Base-by-base conservation (phyloP, 35 echinoderm and acorn worm species). In the Patiria miniata region DNA sequence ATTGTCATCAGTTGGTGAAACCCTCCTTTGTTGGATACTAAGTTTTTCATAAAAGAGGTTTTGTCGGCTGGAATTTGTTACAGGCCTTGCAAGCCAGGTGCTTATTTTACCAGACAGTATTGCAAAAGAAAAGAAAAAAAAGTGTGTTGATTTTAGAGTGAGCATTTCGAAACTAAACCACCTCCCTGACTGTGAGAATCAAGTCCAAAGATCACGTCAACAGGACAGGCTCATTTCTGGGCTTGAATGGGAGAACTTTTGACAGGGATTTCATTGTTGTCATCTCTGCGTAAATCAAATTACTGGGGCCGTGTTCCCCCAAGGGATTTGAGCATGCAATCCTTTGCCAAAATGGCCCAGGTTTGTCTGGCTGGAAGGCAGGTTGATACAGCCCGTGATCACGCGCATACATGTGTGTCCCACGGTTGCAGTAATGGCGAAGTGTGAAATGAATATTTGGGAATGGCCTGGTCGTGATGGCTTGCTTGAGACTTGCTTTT, bases 241-340 rank as follows among this genome's bases (percentile, higher is more conserved):
- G 10, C 21, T 73, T 36, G 33, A 69, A 69, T 12, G 8, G 15
- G 0, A 36, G 0, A 73, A 32, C 34, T 73, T 73, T 22, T 7
- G 30, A 73, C 65, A 73, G 65, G 34, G 3, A 73, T n/a, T 73
- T 32, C 65, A 73, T 73, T 73, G 65, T 73, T 73, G 65, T 16
- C 29, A 73, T 8, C 26, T 73, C 26, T 10, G 14, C 42, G 29
- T 30, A 73, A 32, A 36, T 73, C 12, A 73, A 73, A 73, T 73
- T 73, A 32, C 65, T 34, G 34, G 23, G 28, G 22, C 9, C 34
- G n/a, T 69, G 26, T 26, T 69, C 15, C 61, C 61, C 61, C 15
- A 36, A 8, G 65, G 22, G n/a, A n/a, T 6, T 47, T 47, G 42
- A 12, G 4, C 12, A 12, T 47, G 42, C 42, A 6, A 4, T 47